These are phyloP conservation scores for Coccyzus lansbergi DNA, from an alignment of 2,797 vertebrate species.

Conservation along the genomic window DNA sequence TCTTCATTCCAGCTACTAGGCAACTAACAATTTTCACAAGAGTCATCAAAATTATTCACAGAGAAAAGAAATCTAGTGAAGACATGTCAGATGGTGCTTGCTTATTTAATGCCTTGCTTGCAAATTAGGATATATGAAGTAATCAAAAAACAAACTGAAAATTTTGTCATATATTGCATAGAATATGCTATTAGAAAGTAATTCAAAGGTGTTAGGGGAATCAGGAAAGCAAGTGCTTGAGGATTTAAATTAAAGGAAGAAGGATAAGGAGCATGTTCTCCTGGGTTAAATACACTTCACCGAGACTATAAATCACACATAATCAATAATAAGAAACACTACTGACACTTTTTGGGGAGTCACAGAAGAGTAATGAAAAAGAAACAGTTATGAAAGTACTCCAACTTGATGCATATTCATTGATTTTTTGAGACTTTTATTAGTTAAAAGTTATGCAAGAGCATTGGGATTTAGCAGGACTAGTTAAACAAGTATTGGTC, in stretches of 20 bases:
- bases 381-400: neutral
- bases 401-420: neutral
- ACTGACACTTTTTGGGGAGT: neutral
- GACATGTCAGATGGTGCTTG: neutral
- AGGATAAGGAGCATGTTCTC: neutral
- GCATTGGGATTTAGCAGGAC: neutral
- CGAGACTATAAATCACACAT: neutral
- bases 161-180: neutral
- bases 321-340: conserved; percentile 3
- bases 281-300: neutral
- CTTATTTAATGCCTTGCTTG: neutral
- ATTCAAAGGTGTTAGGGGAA: neutral
- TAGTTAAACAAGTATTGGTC: neutral
- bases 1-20: neutral
- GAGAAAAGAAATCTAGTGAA: neutral
- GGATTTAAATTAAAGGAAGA: neutral
- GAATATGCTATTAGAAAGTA: neutral
- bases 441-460: neutral
- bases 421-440: neutral
- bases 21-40: conserved; percentile 1
- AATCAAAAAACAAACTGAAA: neutral
- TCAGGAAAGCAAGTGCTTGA: neutral
- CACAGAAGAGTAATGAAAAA: neutral
- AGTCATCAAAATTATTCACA: neutral
- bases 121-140: neutral